Evolutionary conservation across 2,113 vertebrate species (phyloP).

Genomic region (Eudyptes chrysolophus): DNA sequence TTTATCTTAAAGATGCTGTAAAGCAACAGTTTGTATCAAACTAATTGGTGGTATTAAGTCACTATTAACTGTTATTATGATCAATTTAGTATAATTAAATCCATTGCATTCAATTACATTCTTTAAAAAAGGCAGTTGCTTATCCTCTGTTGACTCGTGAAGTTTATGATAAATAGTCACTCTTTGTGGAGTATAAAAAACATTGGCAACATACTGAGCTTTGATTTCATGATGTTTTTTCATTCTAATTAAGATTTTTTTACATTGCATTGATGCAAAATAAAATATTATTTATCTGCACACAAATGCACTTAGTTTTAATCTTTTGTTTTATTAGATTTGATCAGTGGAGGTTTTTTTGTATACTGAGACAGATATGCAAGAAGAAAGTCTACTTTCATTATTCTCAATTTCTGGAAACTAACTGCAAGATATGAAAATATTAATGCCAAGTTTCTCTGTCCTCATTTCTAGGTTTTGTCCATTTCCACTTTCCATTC

Average conservation of each 20-base stretch:
- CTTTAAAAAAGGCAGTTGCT: not conserved
- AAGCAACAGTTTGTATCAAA: slow-evolving; percentile 31
- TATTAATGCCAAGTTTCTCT: not conserved
- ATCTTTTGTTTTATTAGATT: not conserved
- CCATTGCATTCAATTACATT: not conserved
- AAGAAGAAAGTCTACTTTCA: not conserved
- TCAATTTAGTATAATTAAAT: slow-evolving; percentile 48
- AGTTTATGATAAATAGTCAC: not conserved
- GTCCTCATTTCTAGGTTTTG: not conserved
- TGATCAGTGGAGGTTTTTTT: not conserved
- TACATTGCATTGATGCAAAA: not conserved
- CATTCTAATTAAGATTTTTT: not conserved
- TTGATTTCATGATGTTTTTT: not conserved
- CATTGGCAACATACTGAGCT: not conserved
- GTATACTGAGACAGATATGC: not conserved
- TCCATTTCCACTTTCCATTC: not conserved
- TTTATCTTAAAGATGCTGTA: slow-evolving; percentile 26
- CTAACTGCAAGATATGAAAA: not conserved
- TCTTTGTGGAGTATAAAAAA: not conserved
- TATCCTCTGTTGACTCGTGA: not conserved
- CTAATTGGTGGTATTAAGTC: slow-evolving; percentile 28
- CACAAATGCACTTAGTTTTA: not conserved
- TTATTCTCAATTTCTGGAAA: not conserved
- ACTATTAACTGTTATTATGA: slow-evolving; percentile 45
- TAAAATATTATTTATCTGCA: not conserved